Evolutionary conservation across 2,113 vertebrate genomes (phyloP).

Genomic region (Oreochromis spilurus): DNA sequence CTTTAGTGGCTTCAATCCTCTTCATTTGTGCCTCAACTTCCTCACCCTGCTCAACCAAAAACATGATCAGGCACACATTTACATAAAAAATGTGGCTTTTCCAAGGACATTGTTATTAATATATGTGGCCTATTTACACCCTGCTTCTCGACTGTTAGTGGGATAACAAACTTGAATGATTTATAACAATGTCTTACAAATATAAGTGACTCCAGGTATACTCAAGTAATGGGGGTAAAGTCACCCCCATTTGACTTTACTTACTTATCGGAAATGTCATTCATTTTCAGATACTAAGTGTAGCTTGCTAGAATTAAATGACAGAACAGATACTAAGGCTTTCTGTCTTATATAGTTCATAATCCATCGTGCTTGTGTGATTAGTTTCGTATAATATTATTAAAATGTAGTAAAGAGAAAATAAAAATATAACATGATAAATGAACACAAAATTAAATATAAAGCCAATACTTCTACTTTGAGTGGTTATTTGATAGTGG

Average conservation of each 20-base stretch:
- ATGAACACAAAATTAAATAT: neutral
- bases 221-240: neutral
- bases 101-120: neutral
- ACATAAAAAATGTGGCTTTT: neutral
- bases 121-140: neutral
- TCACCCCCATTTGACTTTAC: neutral
- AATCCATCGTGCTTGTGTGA: neutral
- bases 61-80: neutral
- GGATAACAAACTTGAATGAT: neutral
- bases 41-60: conserved; percentile 60
- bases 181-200: neutral
- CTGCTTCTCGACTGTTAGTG: fast-evolving
- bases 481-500: neutral
- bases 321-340: neutral
- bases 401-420: neutral
- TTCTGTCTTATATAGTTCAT: neutral
- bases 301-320: neutral
- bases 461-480: neutral
- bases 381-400: neutral
- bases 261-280: neutral
- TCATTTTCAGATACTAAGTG: neutral
- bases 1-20: conserved; percentile 80
- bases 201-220: neutral
- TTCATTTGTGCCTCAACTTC: conserved; percentile 82
- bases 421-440: neutral